Base-by-base conservation (phyloP, 2,113 vertebrate genomes). In the Cathartes aura region DNA sequence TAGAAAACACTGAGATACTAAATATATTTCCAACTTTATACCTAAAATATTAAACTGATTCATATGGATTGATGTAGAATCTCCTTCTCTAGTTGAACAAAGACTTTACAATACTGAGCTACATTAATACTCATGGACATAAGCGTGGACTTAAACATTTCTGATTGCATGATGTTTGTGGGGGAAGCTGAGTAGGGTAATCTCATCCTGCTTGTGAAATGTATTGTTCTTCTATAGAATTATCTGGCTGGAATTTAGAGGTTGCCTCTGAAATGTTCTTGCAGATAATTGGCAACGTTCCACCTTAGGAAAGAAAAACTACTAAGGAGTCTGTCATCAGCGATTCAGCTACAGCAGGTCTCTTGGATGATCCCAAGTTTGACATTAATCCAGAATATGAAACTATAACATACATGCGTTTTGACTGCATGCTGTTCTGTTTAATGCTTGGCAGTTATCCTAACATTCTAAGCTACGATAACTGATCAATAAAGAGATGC, bases 191-290 rank as follows among this genome's bases (percentile, higher is more conserved):
- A 40, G 11, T 42, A 66, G 74, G n/a, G 19, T 38, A 15, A 43
- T 50, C 42, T 80, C 23, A 62, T 47, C 50, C 27, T 70, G 48
- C 70, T 95, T 4, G 6, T 68, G 59, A 82, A 92, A 55, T 6
- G 5, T n/a, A 2, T 38, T 92, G 52, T 42, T 63, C 26, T 87
- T 55, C 50, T 63, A 0, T 50, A n/a, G 67, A 95, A 60, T 71
- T 56, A n/a, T 20, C 32, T 84, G 70, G 5, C n/a, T 93, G 95
- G 52, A 72, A 60, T 87, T 63, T 48, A 95, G 86, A 85, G 36
- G 29, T 60, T 92, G 13, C 58, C 40, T 86, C 91, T 79, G 73
- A 91, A 93, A 89, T 81, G 62, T 72, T 84, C 68, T 94, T 96
- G 83, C 83, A 93, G 81, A 63, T 89, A 82, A 60, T 29, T 88